A percentile compares a stretch with the other conserved stretches of the same genome.
Evolutionary conservation across 2,888 invertebrate species (phyloP).

Genomic region (Lamellibrachia columna): DNA sequence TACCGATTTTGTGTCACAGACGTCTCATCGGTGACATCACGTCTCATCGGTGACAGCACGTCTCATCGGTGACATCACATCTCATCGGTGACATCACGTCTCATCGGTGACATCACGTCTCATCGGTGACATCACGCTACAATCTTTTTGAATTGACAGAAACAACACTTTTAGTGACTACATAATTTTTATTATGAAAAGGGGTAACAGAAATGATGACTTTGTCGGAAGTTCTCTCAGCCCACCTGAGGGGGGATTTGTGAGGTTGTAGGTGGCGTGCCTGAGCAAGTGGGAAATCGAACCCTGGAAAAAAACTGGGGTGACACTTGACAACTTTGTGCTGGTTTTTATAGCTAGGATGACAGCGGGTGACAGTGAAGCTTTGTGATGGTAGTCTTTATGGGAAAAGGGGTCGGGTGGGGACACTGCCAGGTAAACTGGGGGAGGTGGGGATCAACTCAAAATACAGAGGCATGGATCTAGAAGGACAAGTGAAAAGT

Average conservation of each 20-base stretch:
- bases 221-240: neutral
- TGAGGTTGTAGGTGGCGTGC: neutral
- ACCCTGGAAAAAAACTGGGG: neutral
- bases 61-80: no score
- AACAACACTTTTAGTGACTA: no score
- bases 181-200: no score
- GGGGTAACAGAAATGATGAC: no score
- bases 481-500: neutral
- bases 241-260: no score
- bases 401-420: neutral
- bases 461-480: neutral
- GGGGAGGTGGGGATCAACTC: neutral
- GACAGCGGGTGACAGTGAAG: neutral
- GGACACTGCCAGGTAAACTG: neutral
- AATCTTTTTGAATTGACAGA: no score
- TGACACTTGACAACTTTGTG: neutral
- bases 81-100: no score
- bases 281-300: neutral
- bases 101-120: no score
- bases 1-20: neutral
- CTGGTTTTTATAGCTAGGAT: neutral
- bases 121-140: no score
- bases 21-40: no score
- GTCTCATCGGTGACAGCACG: no score
- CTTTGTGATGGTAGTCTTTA: neutral